These are phyloP conservation scores for Berghia stephanieae DNA, from an alignment of 1,140 invertebrate species.

Conservation along the genomic window DNA sequence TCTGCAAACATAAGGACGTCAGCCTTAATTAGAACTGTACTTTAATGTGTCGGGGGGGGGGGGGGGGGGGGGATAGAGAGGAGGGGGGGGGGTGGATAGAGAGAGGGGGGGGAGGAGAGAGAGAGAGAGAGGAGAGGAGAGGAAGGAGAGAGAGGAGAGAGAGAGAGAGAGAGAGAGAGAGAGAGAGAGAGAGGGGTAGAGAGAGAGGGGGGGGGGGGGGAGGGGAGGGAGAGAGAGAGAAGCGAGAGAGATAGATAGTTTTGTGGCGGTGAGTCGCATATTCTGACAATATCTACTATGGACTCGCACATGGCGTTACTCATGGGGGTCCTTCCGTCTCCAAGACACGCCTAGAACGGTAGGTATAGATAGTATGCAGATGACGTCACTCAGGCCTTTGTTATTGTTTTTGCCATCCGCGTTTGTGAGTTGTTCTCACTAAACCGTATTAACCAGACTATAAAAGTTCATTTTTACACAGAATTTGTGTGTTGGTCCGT, in stretches of 20 bases:
- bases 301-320: constrained; percentile 84
- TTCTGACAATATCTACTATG: constrained; percentile 68
- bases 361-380: too few species aligned
- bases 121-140: not conserved
- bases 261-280: not conserved
- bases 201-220: not conserved
- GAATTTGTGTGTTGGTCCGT: too few species aligned
- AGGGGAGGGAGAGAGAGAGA: not conserved
- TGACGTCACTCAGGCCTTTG: too few species aligned
- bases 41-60: not conserved
- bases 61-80: constrained; percentile 1
- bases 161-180: not conserved
- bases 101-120: not conserved
- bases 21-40: not conserved
- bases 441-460: too few species aligned
- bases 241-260: too few species aligned
- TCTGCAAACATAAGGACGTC: too few species aligned
- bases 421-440: too few species aligned
- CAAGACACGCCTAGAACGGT: too few species aligned
- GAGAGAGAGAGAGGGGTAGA: not conserved
- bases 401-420: too few species aligned
- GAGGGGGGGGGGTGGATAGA: not conserved
- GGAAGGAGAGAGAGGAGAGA: not conserved
- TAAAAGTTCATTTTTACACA: too few species aligned
- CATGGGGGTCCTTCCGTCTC: constrained; percentile 93